These are phyloP conservation scores for Erpobdella octoculata DNA, from an alignment of 2,888 invertebrate species.

Conservation along the genomic window DNA sequence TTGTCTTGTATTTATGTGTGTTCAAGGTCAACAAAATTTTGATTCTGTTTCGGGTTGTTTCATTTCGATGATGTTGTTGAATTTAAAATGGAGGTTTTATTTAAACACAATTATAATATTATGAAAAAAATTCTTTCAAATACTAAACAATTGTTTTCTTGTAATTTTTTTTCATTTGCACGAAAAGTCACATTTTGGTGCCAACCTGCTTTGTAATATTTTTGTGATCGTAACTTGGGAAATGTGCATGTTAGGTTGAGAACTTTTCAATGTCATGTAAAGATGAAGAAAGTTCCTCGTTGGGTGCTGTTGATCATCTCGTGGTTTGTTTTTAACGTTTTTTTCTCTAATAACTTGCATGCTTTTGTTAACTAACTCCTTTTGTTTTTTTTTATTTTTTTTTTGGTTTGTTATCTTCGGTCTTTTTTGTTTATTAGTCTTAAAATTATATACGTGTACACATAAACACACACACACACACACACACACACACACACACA, in stretches of 20 bases:
- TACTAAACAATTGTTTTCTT: too few relatives aligned
- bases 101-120: too few relatives aligned
- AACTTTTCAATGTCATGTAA: constrained; percentile 1
- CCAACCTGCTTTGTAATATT: too few relatives aligned
- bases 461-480: too few relatives aligned
- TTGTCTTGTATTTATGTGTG: not conserved
- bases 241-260: constrained; percentile 10
- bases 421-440: too few relatives aligned
- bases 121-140: too few relatives aligned
- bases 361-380: not conserved
- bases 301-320: constrained; percentile 1
- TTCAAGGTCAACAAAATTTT: too few relatives aligned
- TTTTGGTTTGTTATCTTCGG: not conserved
- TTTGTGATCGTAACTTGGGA: too few relatives aligned
- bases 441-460: too few relatives aligned
- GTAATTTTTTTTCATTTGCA: too few relatives aligned
- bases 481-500: too few relatives aligned
- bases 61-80: not conserved
- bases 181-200: too few relatives aligned
- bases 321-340: not conserved
- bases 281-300: not conserved
- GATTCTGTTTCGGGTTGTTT: not conserved
- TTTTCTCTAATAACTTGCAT: not conserved
- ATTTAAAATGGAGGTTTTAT: not conserved
- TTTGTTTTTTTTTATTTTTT: not conserved